Percentiles rank a stretch among this genome's conserved stretches.
phyloP scores from a whole-genome alignment of 2,888 invertebrate genomes.

The Ochropleura plecta region DNA sequence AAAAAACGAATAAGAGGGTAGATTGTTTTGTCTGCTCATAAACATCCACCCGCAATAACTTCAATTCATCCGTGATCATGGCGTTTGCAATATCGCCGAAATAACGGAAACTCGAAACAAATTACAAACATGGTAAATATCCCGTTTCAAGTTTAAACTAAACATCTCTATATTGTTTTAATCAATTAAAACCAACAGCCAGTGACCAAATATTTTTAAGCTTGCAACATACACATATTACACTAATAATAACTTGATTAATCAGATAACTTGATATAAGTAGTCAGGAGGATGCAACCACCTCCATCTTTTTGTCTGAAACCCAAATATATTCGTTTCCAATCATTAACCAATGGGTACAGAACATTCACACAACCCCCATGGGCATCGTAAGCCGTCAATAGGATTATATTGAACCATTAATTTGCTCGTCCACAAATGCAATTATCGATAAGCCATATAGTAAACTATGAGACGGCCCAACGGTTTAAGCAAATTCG shows the following conservation, averaged over 20 bases:
- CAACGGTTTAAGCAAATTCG: background rate
- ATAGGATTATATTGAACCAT: background rate
- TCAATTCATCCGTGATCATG: no score
- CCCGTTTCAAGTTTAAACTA: background rate
- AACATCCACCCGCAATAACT: no score
- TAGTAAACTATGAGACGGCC: background rate
- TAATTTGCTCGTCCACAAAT: background rate
- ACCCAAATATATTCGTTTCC: background rate
- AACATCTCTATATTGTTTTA: background rate
- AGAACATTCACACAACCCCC: background rate
- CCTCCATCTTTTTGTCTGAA: background rate
- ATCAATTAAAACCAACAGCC: background rate
- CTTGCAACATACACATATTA: background rate
- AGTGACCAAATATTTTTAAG: background rate
- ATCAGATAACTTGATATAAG: background rate
- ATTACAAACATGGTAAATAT: no score
- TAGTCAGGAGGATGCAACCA: background rate
- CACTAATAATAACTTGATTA: no score
- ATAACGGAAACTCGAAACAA: no score
- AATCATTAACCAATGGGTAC: background rate
- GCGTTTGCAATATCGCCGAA: no score
- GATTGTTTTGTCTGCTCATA: no score
- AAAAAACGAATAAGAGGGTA: no score
- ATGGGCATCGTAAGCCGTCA: constrained; percentile 10
- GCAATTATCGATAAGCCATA: constrained; percentile 13